Evolutionary conservation across 2,888 invertebrate species (phyloP).

Genomic region (Hartigia nigra): DNA sequence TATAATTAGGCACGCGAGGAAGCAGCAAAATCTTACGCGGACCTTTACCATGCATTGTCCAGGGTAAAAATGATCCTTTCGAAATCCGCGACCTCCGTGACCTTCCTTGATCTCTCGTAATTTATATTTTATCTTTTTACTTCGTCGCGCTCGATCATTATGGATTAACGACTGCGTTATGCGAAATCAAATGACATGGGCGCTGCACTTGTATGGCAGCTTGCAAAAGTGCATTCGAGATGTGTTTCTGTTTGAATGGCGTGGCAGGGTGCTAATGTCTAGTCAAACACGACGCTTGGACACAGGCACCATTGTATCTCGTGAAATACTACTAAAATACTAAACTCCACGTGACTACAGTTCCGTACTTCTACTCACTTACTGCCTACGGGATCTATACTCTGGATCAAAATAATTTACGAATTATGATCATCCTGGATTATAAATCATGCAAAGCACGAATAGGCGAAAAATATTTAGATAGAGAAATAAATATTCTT

Average conservation of each 20-base stretch:
- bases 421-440: neutral
- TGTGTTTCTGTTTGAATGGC: slow-evolving; percentile 4
- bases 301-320: neutral
- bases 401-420: neutral
- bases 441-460: neutral
- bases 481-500: no score
- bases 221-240: slow-evolving; percentile 6
- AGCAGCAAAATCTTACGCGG: slow-evolving; percentile 19
- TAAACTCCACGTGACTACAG: neutral
- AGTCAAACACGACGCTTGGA: slow-evolving; percentile 14
- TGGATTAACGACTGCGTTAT: neutral
- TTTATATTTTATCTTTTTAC: neutral
- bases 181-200: neutral
- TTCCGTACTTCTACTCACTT: neutral
- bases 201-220: neutral
- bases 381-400: neutral
- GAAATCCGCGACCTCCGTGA: neutral
- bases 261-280: slow-evolving; percentile 16
- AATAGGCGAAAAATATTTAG: no score
- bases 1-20: slow-evolving; percentile 60
- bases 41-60: neutral
- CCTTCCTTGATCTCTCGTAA: neutral
- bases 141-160: neutral
- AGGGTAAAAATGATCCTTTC: neutral
- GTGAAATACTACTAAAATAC: neutral